These are phyloP conservation scores for Crenuchus spilurus DNA, from an alignment of 2,797 vertebrate species.

Conservation along the genomic window DNA sequence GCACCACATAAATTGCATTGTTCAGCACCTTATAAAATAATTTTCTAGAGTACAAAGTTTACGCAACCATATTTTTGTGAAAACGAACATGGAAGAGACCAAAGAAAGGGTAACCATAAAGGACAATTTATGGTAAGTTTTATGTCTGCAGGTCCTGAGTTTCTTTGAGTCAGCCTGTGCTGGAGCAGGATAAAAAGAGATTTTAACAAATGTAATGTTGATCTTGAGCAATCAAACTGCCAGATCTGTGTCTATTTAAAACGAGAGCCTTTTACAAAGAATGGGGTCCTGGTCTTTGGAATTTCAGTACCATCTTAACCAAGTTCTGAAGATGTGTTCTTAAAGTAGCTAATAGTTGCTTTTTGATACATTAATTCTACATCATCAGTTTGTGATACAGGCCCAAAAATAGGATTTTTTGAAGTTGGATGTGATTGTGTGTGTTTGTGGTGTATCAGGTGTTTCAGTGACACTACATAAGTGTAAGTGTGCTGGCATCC, in stretches of 20 bases:
- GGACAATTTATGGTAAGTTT: neutral
- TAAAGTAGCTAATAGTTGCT: constrained; percentile 39
- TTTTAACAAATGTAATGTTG: neutral
- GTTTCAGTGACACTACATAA: constrained; percentile 42
- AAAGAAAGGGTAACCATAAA: constrained; percentile 8
- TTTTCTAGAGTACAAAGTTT: constrained; percentile 1
- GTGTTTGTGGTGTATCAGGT: constrained; percentile 31
- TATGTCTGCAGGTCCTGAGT: constrained; percentile 3
- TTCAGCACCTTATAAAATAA: constrained; percentile 26
- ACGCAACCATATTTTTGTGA: constrained; percentile 21
- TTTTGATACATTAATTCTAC: constrained; percentile 28
- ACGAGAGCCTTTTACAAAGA: constrained; percentile 26
- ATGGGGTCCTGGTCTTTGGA: constrained; percentile 50
- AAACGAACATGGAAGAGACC: neutral
- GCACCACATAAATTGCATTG: neutral
- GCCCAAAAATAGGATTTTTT: neutral
- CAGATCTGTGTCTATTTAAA: neutral
- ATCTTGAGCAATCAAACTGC: constrained; percentile 26
- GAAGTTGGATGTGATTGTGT: constrained; percentile 55
- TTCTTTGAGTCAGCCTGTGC: neutral
- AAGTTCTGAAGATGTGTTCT: constrained; percentile 38
- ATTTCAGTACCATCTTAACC: constrained; percentile 30
- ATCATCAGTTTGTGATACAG: constrained; percentile 30
- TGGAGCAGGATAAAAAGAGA: neutral
- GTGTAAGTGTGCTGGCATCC: constrained; percentile 38